Conservation (phyloP, 2,113 vertebrate species). For the Atractosteus spatula region DNA sequence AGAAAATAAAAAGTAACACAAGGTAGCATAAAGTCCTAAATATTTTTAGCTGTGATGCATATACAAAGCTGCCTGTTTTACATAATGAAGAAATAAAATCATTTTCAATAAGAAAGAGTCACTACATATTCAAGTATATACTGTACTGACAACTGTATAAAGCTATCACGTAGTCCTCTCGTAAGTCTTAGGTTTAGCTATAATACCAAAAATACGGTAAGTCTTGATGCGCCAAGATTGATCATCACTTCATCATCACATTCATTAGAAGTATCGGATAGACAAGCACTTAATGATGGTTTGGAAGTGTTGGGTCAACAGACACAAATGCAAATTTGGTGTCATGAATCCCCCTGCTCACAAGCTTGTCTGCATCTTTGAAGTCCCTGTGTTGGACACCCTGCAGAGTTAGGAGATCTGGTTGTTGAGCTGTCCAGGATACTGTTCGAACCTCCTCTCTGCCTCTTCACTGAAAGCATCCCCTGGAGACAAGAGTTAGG, state of each 20-base stretch:
- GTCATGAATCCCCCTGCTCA: not conserved
- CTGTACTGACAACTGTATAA: conserved; percentile 19
- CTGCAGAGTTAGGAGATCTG: conserved; percentile 73
- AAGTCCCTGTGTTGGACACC: not conserved
- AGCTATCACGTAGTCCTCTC: conserved; percentile 2
- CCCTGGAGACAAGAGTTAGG: conserved; percentile 55
- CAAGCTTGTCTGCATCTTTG: not conserved
- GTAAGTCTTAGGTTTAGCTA: not conserved
- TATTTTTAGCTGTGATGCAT: no score
- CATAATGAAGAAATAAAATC: conserved; percentile 66
- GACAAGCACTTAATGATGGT: not conserved
- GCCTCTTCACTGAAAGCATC: conserved; percentile 93
- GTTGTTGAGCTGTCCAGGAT: conserved; percentile 92
- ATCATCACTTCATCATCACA: not conserved
- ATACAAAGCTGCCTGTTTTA: conserved; percentile 39
- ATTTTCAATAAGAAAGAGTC: conserved; percentile 53
- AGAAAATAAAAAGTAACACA: no score
- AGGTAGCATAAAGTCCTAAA: no score
- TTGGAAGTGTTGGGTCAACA: not conserved
- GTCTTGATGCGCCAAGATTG: not conserved
- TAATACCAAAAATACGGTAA: not conserved
- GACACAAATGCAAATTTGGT: not conserved
- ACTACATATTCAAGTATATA: conserved; percentile 49
- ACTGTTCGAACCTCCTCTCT: conserved; percentile 86
- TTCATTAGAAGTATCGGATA: not conserved